Evolutionary conservation across 2,797 vertebrate genomes (phyloP).

Genomic region (Acomys russatus): DNA sequence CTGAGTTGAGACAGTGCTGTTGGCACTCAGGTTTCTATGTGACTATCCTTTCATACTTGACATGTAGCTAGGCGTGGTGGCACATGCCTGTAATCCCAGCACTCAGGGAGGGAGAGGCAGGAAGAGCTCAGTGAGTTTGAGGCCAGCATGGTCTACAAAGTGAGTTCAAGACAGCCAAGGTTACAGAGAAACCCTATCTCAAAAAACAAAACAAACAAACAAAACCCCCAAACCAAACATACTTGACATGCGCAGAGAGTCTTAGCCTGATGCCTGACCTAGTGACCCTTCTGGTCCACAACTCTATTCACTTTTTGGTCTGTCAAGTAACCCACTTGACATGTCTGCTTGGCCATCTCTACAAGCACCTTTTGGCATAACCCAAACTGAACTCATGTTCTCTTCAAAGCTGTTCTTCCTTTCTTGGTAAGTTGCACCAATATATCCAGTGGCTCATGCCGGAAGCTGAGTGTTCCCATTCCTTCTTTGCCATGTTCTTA

Average conservation of each 20-base stretch:
- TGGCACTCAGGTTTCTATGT: neutral
- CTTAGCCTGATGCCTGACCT: neutral
- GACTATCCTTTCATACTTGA: neutral
- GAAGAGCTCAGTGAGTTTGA: no score
- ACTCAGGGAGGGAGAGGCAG: no score
- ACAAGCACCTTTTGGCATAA: neutral
- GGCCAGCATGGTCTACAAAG: no score
- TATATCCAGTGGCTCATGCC: neutral
- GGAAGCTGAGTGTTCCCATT: neutral
- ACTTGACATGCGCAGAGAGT: neutral
- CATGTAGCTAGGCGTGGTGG: no score
- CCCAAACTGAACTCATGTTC: neutral
- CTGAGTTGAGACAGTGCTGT: neutral
- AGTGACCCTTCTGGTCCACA: neutral
- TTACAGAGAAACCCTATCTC: no score
- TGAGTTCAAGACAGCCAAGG: no score
- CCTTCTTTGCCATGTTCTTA: no score
- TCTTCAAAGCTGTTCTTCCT: neutral
- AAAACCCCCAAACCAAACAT: no score
- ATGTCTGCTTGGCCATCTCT: neutral
- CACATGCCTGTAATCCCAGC: no score
- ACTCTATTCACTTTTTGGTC: neutral
- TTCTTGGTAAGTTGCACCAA: neutral
- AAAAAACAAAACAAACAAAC: no score
- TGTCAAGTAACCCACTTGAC: neutral